Conservation (phyloP, 35 echinoderm and acorn worm species). For the Nesometra sesokonis region DNA sequence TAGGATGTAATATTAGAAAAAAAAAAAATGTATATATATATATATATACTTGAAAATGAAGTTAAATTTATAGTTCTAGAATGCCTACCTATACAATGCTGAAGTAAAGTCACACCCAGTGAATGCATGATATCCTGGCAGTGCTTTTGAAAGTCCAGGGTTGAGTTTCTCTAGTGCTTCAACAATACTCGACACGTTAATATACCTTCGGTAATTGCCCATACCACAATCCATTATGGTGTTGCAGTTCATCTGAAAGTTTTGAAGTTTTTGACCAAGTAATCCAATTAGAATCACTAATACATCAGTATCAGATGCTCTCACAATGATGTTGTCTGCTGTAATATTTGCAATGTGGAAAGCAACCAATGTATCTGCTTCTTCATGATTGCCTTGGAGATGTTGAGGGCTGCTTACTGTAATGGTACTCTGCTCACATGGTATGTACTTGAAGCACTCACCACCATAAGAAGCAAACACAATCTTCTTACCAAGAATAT, state of each 20-base stretch:
- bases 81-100: constrained; percentile 40
- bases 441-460: constrained; percentile 41
- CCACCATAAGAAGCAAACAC: constrained; percentile 47
- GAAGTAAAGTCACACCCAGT: constrained; percentile 65
- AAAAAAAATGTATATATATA: too few relatives aligned
- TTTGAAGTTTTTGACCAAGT: constrained; percentile 10
- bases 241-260: background rate
- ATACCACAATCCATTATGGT: constrained; percentile 51
- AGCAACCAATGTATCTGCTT: constrained; percentile 52
- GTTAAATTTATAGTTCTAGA: too few relatives aligned
- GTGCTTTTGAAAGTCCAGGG: constrained; percentile 31
- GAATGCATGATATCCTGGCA: constrained; percentile 51
- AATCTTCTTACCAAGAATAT: constrained; percentile 39
- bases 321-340: constrained; percentile 26
- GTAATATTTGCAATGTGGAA: constrained; percentile 38
- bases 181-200: constrained; percentile 49
- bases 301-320: constrained; percentile 64
- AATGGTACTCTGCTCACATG: constrained; percentile 8
- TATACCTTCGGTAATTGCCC: constrained; percentile 28
- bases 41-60: too few relatives aligned
- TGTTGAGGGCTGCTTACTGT: constrained; percentile 24
- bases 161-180: constrained; percentile 10
- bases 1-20: too few relatives aligned
- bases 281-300: constrained; percentile 46
- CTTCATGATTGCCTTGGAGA: constrained; percentile 63